Base-by-base conservation (phyloP, 2,888 invertebrate genomes). In the Sceliomorpha sp. region DNA sequence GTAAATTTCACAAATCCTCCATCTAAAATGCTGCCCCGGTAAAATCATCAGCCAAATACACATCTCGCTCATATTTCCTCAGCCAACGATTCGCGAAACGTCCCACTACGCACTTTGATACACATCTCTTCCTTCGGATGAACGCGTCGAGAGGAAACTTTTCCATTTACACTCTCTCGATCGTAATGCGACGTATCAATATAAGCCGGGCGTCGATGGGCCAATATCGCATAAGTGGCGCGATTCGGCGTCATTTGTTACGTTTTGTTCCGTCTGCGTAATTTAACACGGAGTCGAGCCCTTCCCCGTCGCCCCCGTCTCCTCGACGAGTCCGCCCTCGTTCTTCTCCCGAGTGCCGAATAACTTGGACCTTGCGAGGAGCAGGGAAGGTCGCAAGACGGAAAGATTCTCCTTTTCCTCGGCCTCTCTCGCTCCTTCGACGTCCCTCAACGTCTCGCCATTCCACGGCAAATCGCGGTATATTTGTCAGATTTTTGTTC, bases 401-500 rank as follows among this genome's bases (percentile, higher is more conserved):
- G n/a, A n/a, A n/a, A n/a, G n/a, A n/a, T n/a, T n/a, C n/a, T n/a
- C n/a, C n/a, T n/a, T n/a, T n/a, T n/a, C 29, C 4, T 9, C 29
- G 1, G 2, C n/a, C 15, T 34, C 27, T 8, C 24, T 39, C 40
- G 27, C 40, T 53, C 45, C 20, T 36, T 45, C 29, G 29, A 5
- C 8, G 2, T 53, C 58, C 36, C 64, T 62, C n/a, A n/a, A n/a
- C n/a, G n/a, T n/a, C 81, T 79, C 74, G 72, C 81, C 79, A 82
- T 85, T 85, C 81, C 83, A 80, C 80, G 79, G 83, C 77, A 87
- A 87, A 87, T 87, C 83, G 86, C 76, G 79, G 83, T 84, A 86
- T 87, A 87, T 87, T 87, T 87, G 86, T 87, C 86, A 87, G 86
- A 87, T 87, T 87, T 87, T 86, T 85, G 83, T 87, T 84, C 79